Base-by-base conservation (phyloP, 2,888 invertebrate species). In the Macaria liturata region DNA sequence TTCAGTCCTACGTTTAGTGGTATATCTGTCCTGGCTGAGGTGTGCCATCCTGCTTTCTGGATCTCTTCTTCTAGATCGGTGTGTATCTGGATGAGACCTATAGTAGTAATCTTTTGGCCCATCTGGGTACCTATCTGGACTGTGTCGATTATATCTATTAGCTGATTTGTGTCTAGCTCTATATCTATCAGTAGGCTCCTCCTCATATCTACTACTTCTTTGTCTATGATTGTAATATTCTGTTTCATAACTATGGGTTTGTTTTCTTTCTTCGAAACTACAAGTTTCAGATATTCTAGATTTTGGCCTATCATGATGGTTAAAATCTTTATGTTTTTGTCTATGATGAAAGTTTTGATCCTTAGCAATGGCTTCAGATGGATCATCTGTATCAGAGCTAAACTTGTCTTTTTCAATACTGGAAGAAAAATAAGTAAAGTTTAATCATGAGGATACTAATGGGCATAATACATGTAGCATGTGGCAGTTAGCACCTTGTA, bases 331-430 rank as follows among this genome's bases (percentile, higher is more conserved):
- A 60, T 62, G 45, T 49, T 43, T 67, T 54, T 54, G 54, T 43
- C 4, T 67, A 66, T 37, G 30, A 20, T 5, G 9, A 20, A 37
- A 31, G n/a, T 51, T 34, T 0, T 51, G 30, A 32, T 44, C 50
- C 7, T 8, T 61, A 53, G 57, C 45, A 56, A 63, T 64, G 44
- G 54, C 59, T 34, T 54, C 65, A 63, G 85, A 20, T 20, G 20
- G 86, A 62, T 86, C 86, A 70, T 86, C 86, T 61, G 85, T 86
- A 70, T 84, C 84, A 32, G 83, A 76, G 72, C 80, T 83, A 56
- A 76, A 76, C 58, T 68, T 76, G 7, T 66, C 62, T n/a, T 53
- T 55, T 32, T 60, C 63, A 39, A 47, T 50, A 43, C 74, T 75
- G 61, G 53, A 76, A 75, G 42, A 30, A 8, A 32, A 52, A 48